A percentile compares a stretch with the other conserved stretches of the same genome.
Conservation (phyloP, 2,888 invertebrate genomes). For the Pachymerium ferrugineum region DNA sequence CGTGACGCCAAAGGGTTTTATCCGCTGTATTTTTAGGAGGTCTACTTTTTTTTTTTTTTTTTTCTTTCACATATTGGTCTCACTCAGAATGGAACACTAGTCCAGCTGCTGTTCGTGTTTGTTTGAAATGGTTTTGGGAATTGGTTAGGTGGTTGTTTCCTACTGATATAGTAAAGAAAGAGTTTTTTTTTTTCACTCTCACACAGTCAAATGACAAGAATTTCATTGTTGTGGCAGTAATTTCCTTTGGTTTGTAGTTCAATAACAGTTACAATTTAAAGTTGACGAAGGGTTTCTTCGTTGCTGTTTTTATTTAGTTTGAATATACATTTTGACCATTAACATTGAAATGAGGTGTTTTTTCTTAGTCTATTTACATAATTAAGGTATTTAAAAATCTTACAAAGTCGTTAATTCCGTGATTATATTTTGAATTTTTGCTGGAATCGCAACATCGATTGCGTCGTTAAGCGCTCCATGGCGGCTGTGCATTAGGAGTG, state of each 20-base stretch:
- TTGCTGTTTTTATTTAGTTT: background rate
- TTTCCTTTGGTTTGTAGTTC: constrained; percentile 17
- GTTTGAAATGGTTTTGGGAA: constrained; percentile 25
- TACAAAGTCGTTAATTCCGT: background rate
- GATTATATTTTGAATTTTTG: constrained; percentile 12
- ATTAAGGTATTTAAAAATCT: background rate
- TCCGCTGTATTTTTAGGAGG: background rate
- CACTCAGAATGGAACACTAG: no score
- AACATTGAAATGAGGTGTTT: background rate
- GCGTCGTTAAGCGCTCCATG: background rate
- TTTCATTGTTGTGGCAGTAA: background rate
- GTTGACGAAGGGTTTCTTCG: background rate
- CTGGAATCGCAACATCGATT: background rate
- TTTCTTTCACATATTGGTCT: background rate
- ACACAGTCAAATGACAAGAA: background rate
- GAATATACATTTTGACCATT: background rate
- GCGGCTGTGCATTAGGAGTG: no score
- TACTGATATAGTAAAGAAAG: background rate
- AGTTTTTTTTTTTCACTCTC: background rate
- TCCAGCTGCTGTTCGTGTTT: constrained; percentile 20
- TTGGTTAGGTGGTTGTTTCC: constrained; percentile 9
- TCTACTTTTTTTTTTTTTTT: background rate
- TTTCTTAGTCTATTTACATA: background rate
- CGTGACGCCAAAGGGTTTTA: constrained; percentile 16
- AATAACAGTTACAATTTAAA: constrained; percentile 5